These are phyloP conservation scores for Notarius quadriscutis DNA, from an alignment of 2,113 vertebrate genomes.

Conservation along the genomic window DNA sequence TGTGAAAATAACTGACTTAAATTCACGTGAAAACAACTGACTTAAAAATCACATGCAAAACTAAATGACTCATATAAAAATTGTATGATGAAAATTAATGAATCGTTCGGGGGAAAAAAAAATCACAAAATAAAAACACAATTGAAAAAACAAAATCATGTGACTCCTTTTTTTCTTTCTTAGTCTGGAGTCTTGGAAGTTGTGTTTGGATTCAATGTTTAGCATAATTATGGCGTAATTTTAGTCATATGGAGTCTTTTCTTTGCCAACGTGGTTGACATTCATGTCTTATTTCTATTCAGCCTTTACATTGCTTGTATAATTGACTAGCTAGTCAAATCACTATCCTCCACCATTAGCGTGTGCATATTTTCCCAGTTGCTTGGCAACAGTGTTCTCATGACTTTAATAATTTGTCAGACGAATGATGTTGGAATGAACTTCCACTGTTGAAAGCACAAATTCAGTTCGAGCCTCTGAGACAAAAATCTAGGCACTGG, in stretches of 20 bases:
- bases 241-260: background rate
- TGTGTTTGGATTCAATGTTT: background rate
- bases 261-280: background rate
- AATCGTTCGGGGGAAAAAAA: background rate
- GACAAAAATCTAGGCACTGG: background rate
- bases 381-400: slow-evolving; percentile 11
- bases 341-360: too few species aligned
- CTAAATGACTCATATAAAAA: background rate
- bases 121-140: background rate
- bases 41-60: background rate
- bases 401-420: background rate
- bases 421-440: background rate
- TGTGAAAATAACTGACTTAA: background rate
- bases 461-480: background rate
- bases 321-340: slow-evolving; percentile 7
- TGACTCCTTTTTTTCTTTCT: background rate
- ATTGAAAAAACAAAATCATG: background rate
- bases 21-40: background rate
- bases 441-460: background rate
- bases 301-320: background rate
- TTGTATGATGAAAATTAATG: background rate
- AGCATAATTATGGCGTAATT: too few species aligned
- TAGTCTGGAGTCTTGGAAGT: too few species aligned
- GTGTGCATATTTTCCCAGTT: background rate
- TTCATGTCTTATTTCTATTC: too few species aligned